Evolutionary conservation across 2,888 invertebrate species (phyloP).

Genomic region (Vesta saturnalis): DNA sequence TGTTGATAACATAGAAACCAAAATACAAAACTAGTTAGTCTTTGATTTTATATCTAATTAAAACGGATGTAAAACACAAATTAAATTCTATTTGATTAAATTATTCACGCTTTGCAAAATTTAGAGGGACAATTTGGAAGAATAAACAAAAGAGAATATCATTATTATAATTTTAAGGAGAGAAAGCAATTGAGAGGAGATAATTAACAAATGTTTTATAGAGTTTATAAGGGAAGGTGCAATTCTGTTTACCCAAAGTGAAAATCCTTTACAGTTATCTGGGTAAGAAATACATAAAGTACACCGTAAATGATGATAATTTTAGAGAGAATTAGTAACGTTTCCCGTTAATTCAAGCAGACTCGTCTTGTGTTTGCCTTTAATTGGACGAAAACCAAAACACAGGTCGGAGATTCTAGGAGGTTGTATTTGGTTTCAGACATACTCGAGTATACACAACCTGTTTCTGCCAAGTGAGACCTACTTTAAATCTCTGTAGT

Average conservation of each 20-base stretch:
- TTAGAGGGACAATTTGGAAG: no score
- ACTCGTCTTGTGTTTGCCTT: constrained; percentile 62
- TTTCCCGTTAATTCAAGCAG: constrained; percentile 61
- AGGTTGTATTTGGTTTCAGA: constrained; percentile 60
- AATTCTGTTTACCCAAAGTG: constrained; percentile 28
- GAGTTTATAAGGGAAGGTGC: constrained; percentile 26
- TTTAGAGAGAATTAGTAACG: constrained; percentile 60
- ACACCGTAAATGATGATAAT: constrained; percentile 59
- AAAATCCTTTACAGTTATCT: constrained; percentile 31
- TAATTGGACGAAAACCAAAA: constrained; percentile 64
- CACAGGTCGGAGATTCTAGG: constrained; percentile 61
- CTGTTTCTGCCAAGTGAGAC: constrained; percentile 27
- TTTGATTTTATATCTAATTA: no score
- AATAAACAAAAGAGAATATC: no score
- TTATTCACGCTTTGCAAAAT: no score
- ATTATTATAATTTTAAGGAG: no score
- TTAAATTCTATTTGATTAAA: no score
- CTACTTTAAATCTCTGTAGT: constrained; percentile 32
- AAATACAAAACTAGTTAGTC: no score
- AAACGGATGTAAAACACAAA: no score
- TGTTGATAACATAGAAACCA: no score
- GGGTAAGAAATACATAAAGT: constrained; percentile 45
- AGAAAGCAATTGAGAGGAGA: background rate
- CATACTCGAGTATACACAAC: constrained; percentile 40
- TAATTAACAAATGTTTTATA: constrained; percentile 16